Base-by-base conservation (phyloP, 2,797 vertebrate genomes). In the Dendrocincla fuliginosa region DNA sequence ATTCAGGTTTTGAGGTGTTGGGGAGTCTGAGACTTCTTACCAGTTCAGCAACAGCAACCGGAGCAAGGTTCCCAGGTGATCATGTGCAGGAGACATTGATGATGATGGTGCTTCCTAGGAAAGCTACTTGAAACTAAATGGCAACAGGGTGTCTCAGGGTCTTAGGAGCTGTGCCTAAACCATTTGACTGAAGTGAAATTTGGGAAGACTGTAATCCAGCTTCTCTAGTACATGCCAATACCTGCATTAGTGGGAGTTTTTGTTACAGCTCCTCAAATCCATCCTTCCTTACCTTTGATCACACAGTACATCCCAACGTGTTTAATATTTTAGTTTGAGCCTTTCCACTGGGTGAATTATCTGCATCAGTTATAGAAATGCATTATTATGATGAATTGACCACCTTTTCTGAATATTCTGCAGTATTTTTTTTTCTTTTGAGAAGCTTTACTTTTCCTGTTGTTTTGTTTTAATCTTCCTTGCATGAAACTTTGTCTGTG, bases 71-170 rank as follows among this genome's bases (percentile, higher is more conserved):
- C 41, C 50, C 44, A 41, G 3, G 23, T 42, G 16, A 10, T 80
- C 1, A 0, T 5, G 2, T 53, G 8, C 27, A 55, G 67, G 42
- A 44, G 57, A 68, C 20, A 1, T 6, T 23, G 23, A 7, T 57
- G 24, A 15, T 53, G 30, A 12, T 80, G 47, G 7, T 68, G 10
- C 35, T 73, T 92, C 53, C 49, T 50, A 24, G 41, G 32, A 89
- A 68, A 53, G n/a, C 23, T 55, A 2, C 57, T 53, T 75, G 33
- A 7, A 60, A 15, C 27, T 78, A 17, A 56, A 0, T 20, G 68
- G 33, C 3, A 3, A 32, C 11, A 56, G 30, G 32, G n/a, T 23
- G 10, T 32, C 9, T 61, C n/a, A 15, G 5, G 20, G 42, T 59
- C 13, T 27, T 46, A 30, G 46, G 57, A 82, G 13, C 41, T 60